Percentiles rank a stretch among this genome's conserved stretches.
Conservation (phyloP, 64 coral and sea anemone species). For the Montipora capricornis region DNA sequence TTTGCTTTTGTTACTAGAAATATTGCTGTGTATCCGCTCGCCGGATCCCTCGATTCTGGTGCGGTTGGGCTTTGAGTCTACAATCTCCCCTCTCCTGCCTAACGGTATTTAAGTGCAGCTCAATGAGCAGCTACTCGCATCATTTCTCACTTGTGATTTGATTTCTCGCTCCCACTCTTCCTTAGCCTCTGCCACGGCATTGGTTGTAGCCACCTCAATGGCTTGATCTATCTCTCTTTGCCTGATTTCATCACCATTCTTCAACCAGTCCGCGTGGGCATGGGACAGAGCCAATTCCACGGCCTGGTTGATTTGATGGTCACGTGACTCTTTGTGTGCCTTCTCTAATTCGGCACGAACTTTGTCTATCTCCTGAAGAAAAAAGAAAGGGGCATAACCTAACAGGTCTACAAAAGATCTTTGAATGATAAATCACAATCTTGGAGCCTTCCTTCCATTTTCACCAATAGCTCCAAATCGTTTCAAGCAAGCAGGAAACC, state of each 20-base stretch:
- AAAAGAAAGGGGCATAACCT: not conserved
- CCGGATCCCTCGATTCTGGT: too few species aligned
- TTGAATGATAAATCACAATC: not conserved
- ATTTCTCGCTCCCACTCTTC: constrained; percentile 85
- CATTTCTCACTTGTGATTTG: constrained; percentile 10
- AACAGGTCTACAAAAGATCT: not conserved
- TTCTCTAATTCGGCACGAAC: constrained; percentile 59
- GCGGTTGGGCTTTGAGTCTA: too few species aligned
- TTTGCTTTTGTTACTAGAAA: too few species aligned
- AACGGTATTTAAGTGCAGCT: too few species aligned
- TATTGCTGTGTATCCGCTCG: too few species aligned
- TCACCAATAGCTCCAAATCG: not conserved
- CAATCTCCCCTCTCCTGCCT: too few species aligned
- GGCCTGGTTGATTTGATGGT: constrained; percentile 65
- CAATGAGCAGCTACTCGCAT: too few species aligned
- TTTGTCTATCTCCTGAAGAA: constrained; percentile 50
- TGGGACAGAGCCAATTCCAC: constrained; percentile 70
- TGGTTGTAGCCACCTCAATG: constrained; percentile 82
- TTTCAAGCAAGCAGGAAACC: too few species aligned
- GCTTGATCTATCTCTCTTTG: constrained; percentile 86
- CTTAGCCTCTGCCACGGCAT: constrained; percentile 90
- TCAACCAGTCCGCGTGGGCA: constrained; percentile 80
- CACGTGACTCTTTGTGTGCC: constrained; percentile 13
- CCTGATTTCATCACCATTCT: constrained; percentile 77
- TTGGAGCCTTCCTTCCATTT: not conserved